Evolutionary conservation across 2,888 invertebrate genomes (phyloP).

Genomic region (Cetonia aurata): DNA sequence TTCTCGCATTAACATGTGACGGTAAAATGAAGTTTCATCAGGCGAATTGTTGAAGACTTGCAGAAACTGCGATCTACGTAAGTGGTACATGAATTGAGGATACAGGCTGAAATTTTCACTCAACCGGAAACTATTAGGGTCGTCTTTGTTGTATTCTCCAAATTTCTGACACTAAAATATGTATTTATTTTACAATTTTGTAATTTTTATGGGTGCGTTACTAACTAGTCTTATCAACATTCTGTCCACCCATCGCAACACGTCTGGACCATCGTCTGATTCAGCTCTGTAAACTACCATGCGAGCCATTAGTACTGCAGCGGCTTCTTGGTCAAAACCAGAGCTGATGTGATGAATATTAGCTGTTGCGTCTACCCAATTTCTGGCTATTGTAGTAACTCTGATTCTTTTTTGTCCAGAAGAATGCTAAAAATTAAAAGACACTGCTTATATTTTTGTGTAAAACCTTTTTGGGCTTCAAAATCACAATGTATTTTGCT

Average conservation of each 20-base stretch:
- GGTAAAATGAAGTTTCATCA: conserved; percentile 98
- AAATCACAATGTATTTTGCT: no score
- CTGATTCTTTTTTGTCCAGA: conserved; percentile 95
- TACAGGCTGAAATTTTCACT: conserved; percentile 98
- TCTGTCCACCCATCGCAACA: conserved; percentile 97
- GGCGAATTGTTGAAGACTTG: conserved; percentile 99
- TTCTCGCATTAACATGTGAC: conserved; percentile 98
- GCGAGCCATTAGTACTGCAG: conserved; percentile 96
- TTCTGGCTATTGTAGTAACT: conserved; percentile 97
- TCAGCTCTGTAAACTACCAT: conserved; percentile 97
- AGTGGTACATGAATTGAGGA: conserved; percentile 99
- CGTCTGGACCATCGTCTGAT: conserved; percentile 95
- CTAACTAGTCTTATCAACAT: conserved; percentile 95
- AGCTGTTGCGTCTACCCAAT: conserved; percentile 95
- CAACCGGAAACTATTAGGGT: conserved; percentile 95
- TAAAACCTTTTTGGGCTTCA: not conserved
- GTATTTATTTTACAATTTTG: not conserved
- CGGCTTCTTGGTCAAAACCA: conserved; percentile 98
- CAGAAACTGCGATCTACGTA: conserved; percentile 97
- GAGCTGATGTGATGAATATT: conserved; percentile 93
- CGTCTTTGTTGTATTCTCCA: conserved; percentile 98
- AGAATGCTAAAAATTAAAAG: conserved; percentile 73
- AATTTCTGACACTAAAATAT: conserved; percentile 95
- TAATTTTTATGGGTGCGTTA: conserved; percentile 41
- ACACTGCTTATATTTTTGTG: not conserved